A percentile compares a stretch with the other conserved stretches of the same genome.
Evolutionary conservation across 2,888 invertebrate species (phyloP).

Genomic region (Pinctada fucata): DNA sequence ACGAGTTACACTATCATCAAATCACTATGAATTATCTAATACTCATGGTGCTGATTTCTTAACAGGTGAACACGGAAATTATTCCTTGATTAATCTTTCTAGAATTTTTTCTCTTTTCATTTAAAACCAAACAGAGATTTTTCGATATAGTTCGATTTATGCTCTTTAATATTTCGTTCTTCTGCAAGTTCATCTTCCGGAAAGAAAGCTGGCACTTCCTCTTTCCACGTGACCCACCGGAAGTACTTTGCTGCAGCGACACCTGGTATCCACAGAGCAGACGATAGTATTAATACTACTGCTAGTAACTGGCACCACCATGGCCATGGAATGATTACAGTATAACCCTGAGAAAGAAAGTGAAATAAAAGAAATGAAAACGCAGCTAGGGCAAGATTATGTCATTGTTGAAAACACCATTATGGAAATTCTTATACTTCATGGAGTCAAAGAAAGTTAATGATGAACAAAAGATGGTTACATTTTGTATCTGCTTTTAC

Average conservation of each 20-base stretch:
- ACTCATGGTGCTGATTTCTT: too few species aligned
- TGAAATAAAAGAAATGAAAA: not conserved
- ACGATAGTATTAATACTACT: slow-evolving; percentile 57
- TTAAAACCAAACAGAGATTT: slow-evolving; percentile 48
- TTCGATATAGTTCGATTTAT: slow-evolving; percentile 43
- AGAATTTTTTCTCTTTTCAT: not conserved
- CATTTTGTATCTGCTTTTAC: too few species aligned
- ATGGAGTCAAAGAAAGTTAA: too few species aligned
- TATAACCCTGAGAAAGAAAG: slow-evolving; percentile 51
- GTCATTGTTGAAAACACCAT: too few species aligned
- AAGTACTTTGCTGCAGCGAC: slow-evolving; percentile 59
- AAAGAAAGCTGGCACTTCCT: slow-evolving; percentile 64
- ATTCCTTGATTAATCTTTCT: too few species aligned
- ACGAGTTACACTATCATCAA: too few species aligned
- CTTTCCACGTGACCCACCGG: slow-evolving; percentile 51
- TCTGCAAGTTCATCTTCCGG: slow-evolving; percentile 60
- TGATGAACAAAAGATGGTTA: too few species aligned
- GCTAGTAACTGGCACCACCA: slow-evolving; percentile 65
- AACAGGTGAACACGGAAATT: too few species aligned
- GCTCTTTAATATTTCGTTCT: slow-evolving; percentile 50
- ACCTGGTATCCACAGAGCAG: slow-evolving; percentile 64
- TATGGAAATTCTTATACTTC: too few species aligned
- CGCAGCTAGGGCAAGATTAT: too few species aligned
- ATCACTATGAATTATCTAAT: too few species aligned
- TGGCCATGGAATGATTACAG: slow-evolving; percentile 56